phyloP scores from a whole-genome alignment of 2,797 vertebrate species.

The Centroberyx gerrardi region DNA sequence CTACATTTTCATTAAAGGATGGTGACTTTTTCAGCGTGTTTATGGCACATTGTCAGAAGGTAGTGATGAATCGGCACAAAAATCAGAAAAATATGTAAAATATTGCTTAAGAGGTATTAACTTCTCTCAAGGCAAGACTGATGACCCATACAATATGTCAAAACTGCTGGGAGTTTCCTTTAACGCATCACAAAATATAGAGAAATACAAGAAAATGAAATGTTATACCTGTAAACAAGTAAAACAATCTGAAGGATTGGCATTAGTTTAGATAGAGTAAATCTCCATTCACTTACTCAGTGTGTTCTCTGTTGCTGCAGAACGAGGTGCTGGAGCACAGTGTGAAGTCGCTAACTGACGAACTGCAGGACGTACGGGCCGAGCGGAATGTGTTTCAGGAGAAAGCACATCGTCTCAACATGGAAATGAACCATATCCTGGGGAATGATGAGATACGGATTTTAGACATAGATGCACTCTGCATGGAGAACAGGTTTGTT shows the following conservation, averaged over 20 bases:
- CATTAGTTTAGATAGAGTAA: background rate
- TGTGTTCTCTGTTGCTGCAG: conserved; percentile 73
- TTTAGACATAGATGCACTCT: conserved; percentile 95
- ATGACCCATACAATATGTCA: no score
- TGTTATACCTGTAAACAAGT: background rate
- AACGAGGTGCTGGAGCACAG: conserved; percentile 93
- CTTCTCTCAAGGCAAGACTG: no score
- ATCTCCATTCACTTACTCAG: background rate
- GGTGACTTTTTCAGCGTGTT: background rate
- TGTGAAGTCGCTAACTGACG: conserved; percentile 91
- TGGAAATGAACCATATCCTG: conserved; percentile 95
- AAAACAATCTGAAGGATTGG: background rate
- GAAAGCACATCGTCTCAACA: conserved; percentile 94
- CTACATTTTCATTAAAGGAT: no score
- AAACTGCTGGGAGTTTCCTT: background rate
- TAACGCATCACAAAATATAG: background rate
- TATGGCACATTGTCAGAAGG: background rate
- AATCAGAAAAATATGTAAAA: background rate
- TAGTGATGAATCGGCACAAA: background rate
- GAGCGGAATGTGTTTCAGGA: conserved; percentile 95
- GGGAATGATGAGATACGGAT: conserved; percentile 92
- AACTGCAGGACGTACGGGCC: conserved; percentile 94
- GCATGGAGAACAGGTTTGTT: conserved; percentile 97
- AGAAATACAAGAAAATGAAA: background rate
- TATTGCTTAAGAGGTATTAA: no score